These are phyloP conservation scores for Nymphalis io DNA, from an alignment of 1,140 invertebrate genomes.

Conservation along the genomic window DNA sequence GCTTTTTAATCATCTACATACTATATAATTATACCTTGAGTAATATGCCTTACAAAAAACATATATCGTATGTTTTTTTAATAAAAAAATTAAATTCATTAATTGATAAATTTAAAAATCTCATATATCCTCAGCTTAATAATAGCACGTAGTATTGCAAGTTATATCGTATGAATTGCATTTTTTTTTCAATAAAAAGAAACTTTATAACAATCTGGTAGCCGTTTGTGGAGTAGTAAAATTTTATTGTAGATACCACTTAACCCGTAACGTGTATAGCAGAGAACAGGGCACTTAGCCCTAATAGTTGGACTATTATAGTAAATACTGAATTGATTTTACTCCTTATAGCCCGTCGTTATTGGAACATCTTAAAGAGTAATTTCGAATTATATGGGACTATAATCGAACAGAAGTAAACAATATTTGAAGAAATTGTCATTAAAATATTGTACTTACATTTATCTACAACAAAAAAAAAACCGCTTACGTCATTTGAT, in stretches of 20 bases:
- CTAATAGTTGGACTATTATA: constrained; percentile 54
- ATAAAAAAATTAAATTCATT: too few relatives aligned
- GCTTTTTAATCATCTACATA: too few relatives aligned
- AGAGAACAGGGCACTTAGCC: constrained; percentile 47
- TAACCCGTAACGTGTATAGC: constrained; percentile 48
- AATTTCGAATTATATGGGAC: neutral
- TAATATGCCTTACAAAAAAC: too few relatives aligned
- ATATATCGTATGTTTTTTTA: too few relatives aligned
- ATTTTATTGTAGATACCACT: constrained; percentile 56
- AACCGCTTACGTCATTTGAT: too few relatives aligned
- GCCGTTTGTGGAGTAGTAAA: constrained; percentile 41
- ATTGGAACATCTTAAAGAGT: constrained; percentile 13
- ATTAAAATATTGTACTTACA: too few relatives aligned
- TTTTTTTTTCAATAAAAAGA: neutral
- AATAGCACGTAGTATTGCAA: too few relatives aligned
- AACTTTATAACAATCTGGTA: constrained; percentile 39
- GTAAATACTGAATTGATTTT: constrained; percentile 61
- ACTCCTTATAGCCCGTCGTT: constrained; percentile 32
- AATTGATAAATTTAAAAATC: too few relatives aligned
- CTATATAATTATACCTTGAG: too few relatives aligned
- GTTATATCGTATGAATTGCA: too few relatives aligned
- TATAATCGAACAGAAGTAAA: neutral
- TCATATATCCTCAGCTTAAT: too few relatives aligned
- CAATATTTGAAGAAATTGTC: neutral
- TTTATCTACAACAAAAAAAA: too few relatives aligned